A percentile compares a stretch with the other conserved stretches of the same genome.
phyloP scores from a whole-genome alignment of 2,888 invertebrate species.

The Morinoia aosen region DNA sequence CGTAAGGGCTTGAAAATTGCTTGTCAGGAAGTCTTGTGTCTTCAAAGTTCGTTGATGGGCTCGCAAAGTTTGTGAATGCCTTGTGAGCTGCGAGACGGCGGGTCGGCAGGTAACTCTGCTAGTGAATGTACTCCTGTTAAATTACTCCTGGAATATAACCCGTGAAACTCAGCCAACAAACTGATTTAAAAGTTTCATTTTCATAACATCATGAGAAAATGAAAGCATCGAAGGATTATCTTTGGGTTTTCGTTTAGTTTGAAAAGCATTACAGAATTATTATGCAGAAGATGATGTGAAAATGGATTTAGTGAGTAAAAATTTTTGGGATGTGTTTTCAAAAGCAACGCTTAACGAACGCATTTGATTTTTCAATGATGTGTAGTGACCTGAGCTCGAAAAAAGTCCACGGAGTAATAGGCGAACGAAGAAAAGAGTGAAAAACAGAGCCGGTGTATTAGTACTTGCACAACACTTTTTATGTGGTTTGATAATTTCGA shows the following conservation, averaged over 20 bases:
- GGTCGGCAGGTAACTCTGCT: not conserved
- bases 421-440: no score
- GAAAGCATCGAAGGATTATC: not conserved
- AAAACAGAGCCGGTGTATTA: no score
- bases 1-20: not conserved
- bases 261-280: not conserved
- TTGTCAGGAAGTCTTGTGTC: conserved; percentile 4
- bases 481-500: no score
- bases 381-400: no score
- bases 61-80: not conserved
- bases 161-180: not conserved
- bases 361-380: no score
- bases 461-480: no score
- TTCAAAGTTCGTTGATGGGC: conserved; percentile 4
- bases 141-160: not conserved
- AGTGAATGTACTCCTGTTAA: not conserved
- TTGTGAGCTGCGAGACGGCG: not conserved
- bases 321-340: no score
- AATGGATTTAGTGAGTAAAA: not conserved
- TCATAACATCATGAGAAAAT: not conserved
- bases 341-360: no score
- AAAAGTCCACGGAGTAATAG: no score
- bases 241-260: not conserved
- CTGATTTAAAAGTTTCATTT: not conserved
- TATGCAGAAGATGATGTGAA: not conserved